phyloP scores from a whole-genome alignment of 2,888 invertebrate species.

The Podabrus alpinus region DNA sequence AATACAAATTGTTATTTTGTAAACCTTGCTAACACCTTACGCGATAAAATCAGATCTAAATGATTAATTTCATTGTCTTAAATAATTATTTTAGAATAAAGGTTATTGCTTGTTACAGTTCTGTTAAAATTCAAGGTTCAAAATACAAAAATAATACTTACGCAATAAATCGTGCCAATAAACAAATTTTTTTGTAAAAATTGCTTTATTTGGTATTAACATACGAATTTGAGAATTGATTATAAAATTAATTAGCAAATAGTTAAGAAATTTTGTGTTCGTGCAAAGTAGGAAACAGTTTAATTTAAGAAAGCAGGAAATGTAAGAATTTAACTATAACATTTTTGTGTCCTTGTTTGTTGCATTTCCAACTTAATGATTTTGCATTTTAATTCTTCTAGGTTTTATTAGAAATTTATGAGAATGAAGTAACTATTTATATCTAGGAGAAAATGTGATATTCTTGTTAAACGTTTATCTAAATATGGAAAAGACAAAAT shows the following conservation, averaged over 20 bases:
- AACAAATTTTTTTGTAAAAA: neutral
- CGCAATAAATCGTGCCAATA: neutral
- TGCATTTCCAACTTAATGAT: neutral
- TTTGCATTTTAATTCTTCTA: neutral
- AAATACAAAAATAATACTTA: neutral
- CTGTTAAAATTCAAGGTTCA: neutral
- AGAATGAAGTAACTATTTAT: neutral
- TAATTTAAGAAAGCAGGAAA: conserved; percentile 14
- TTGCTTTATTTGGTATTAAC: neutral
- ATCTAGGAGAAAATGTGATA: conserved; percentile 5
- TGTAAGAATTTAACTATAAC: neutral
- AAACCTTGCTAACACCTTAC: conserved; percentile 1
- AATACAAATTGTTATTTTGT: neutral
- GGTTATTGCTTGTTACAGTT: neutral
- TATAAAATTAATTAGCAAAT: neutral
- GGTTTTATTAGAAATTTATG: neutral
- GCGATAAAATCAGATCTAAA: neutral
- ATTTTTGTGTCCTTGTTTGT: neutral
- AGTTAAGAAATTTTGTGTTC: neutral
- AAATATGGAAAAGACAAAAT: conserved; percentile 16
- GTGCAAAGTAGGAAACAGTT: conserved; percentile 10
- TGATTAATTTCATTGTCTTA: neutral
- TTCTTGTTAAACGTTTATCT: conserved; percentile 16
- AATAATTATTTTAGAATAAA: neutral
- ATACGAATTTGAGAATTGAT: neutral